Base-by-base conservation (phyloP, 2,888 invertebrate species). In the Noctua janthina region DNA sequence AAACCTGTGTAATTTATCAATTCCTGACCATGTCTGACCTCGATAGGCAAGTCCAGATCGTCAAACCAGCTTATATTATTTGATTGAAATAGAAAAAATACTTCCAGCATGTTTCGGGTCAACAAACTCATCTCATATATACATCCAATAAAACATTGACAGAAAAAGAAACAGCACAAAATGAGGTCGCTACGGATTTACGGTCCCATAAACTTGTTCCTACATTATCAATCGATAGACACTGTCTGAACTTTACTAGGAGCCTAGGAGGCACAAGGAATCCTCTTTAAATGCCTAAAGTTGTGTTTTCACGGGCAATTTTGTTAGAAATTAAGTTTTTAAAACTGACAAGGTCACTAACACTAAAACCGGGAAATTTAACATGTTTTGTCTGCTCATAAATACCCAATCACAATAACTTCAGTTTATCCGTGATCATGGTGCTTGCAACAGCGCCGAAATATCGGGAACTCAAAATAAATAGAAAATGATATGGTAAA, bases 141-240 rank as follows among this genome's bases (percentile, higher is more conserved):
- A 70, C 20, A 51, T 49, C 15, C 10, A 83, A 86, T 76, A 68
- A 76, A 68, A 82, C 74, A 84, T 76, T 39, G 76, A 15, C 35
- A 43, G 29, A 56, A 74, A 85, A 81, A 69, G 72, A 62, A 85
- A 62, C 15, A 15, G 6, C 51, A 46, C 20, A 51, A 67, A 86
- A 73, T 35, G 62, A 69, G 75, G 64, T 39, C 66, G 15, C 67
- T 46, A 46, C 8, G 68, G 79, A 84, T 78, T 84, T 66, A 68
- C 15, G 70, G 10, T 7, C 39, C 66, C n/a, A 74, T 84, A 75
- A 75, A 80, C n/a, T 62, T 49, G 35, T 66, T 68, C 5, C 71
- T 70, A 4, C 15, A 39, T 46, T 69, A 66, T 73, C 77, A 39
- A 76, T 78, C 78, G 23, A 77, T 77, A 74, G n/a, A 23, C 2